Evolutionary conservation across 2,888 invertebrate species (phyloP).

Genomic region (Platerodrilus igneus): DNA sequence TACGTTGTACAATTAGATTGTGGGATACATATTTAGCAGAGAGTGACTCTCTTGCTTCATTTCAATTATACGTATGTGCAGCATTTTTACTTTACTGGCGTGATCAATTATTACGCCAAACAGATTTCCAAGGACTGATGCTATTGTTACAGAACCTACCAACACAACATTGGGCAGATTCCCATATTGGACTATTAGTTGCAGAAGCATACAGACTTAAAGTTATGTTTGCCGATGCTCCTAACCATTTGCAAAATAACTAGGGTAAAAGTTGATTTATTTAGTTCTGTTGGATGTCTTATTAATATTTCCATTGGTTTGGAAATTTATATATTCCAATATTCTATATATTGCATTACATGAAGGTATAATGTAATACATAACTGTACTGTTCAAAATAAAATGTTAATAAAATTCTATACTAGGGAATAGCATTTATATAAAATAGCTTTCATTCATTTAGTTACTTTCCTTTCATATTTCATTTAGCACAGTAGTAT

Average conservation of each 20-base stretch:
- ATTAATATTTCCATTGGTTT: too few relatives aligned
- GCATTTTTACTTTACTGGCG: constrained; percentile 96
- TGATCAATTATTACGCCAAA: constrained; percentile 79
- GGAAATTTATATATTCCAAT: too few relatives aligned
- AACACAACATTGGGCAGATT: constrained; percentile 94
- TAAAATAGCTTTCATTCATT: too few relatives aligned
- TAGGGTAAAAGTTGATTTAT: constrained; percentile 1
- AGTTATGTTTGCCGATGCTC: constrained; percentile 96
- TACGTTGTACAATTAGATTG: constrained; percentile 93
- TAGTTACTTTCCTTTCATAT: too few relatives aligned
- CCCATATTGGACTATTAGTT: constrained; percentile 89
- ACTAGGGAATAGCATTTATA: too few relatives aligned
- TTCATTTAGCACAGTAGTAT: too few relatives aligned
- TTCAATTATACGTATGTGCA: constrained; percentile 98
- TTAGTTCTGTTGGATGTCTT: not conserved
- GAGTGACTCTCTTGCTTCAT: constrained; percentile 92
- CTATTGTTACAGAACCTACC: constrained; percentile 95
- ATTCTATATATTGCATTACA: too few relatives aligned
- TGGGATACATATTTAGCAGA: constrained; percentile 99
- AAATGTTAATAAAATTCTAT: too few relatives aligned
- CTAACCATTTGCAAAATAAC: constrained; percentile 73
- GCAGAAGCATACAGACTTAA: constrained; percentile 97
- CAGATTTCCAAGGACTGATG: constrained; percentile 97
- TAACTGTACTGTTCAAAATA: too few relatives aligned
- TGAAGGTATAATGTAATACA: too few relatives aligned